A percentile compares a stretch with the other conserved stretches of the same genome.
These are phyloP conservation scores for Trachelus troglodyta DNA, from an alignment of 2,888 invertebrate genomes.

Conservation along the genomic window DNA sequence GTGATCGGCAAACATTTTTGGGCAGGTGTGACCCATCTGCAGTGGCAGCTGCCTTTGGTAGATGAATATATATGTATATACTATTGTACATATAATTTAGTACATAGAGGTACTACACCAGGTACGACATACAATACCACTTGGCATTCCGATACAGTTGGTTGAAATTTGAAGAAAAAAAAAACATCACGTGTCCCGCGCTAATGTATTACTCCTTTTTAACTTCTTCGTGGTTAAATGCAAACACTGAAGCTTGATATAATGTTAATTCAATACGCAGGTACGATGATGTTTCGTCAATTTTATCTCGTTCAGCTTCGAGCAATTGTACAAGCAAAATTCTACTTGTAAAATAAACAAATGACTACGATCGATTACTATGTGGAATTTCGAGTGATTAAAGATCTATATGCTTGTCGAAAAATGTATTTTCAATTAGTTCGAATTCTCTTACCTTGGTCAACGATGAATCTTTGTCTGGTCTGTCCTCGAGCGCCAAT, in stretches of 20 bases:
- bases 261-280: background rate
- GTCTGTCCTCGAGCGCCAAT: conserved; percentile 37
- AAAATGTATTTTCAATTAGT: background rate
- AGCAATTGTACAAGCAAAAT: background rate
- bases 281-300: background rate
- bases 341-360: background rate
- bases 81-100: background rate
- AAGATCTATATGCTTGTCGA: background rate
- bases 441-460: background rate
- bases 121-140: background rate
- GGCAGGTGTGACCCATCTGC: conserved; percentile 48
- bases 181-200: background rate
- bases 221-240: background rate
- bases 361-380: background rate
- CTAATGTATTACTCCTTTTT: background rate
- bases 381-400: background rate
- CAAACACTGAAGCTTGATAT: background rate
- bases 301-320: background rate
- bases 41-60: conserved; percentile 39
- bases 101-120: background rate
- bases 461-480: conserved; percentile 11
- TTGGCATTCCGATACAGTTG: background rate
- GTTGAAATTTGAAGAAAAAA: background rate
- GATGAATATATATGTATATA: conserved; percentile 15
- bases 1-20: conserved; percentile 30